A percentile compares a stretch with the other conserved stretches of the same genome.
phyloP scores from a whole-genome alignment of 2,113 vertebrate genomes.

The Neolamprologus hecqui region DNA sequence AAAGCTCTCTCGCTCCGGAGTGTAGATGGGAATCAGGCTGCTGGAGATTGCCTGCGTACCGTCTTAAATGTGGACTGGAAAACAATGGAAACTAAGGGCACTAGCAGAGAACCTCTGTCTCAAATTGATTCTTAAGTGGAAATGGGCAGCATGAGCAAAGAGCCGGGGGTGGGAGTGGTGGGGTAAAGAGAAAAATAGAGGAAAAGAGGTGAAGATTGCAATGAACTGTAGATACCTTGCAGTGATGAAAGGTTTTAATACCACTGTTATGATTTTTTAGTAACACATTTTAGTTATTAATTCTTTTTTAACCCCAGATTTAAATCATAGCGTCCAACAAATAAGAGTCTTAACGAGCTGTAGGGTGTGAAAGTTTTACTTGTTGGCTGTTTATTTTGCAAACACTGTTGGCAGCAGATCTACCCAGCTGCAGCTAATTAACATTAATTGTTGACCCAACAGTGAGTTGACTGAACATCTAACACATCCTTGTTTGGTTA shows the following conservation, averaged over 20 bases:
- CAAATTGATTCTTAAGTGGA: slow-evolving; percentile 61
- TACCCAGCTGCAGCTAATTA: neutral
- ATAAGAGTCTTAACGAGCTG: neutral
- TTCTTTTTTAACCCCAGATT: neutral
- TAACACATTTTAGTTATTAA: neutral
- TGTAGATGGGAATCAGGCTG: slow-evolving; percentile 32
- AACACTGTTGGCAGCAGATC: neutral
- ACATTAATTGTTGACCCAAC: neutral
- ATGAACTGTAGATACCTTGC: neutral
- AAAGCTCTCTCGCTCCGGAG: slow-evolving; percentile 32
- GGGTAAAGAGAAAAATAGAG: neutral
- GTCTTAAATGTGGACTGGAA: slow-evolving; percentile 49
- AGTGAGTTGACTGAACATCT: neutral
- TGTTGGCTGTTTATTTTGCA: neutral
- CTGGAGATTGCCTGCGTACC: slow-evolving; percentile 47
- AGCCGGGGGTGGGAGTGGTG: neutral
- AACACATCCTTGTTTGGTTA: neutral
- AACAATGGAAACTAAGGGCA: slow-evolving; percentile 53
- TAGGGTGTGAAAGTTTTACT: neutral
- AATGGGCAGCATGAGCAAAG: slow-evolving; percentile 1
- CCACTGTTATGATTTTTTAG: neutral
- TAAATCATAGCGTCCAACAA: neutral
- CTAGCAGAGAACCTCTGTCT: slow-evolving; percentile 11
- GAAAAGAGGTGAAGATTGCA: neutral
- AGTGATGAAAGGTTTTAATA: neutral